Base-by-base conservation (phyloP, 2,888 invertebrate genomes). In the Amorpha juglandis region DNA sequence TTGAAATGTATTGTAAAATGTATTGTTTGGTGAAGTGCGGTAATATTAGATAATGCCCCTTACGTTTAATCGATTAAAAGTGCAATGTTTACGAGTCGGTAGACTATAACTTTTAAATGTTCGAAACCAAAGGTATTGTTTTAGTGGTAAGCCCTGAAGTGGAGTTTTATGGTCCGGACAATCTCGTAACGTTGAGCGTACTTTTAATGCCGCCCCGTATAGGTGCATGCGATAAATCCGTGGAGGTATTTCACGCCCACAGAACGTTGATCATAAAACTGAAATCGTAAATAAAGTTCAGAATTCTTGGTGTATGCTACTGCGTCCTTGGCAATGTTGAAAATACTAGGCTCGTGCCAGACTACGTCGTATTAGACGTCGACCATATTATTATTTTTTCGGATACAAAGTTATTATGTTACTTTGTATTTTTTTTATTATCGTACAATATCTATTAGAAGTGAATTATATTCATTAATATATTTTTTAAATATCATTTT, bases 111-210 rank as follows among this genome's bases (percentile, higher is more conserved):
- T 77, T 77, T 77, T 71, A 73, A 67, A 64, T 68, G 63, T 63
- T 68, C 68, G 58, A 14, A 58, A 63, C 48, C 48, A 35, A 45
- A 62, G 19, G 62, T 76, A 77, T 81, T 82, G 81, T 85, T 85
- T 85, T 82, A 89, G 42, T 58, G 42, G 42, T 38, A 19, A 86
- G 86, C 86, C 87, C 83, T 83, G 78, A 83, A 87, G 85, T 87
- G 83, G 78, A 78, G 79, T 86, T 90, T 90, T 89, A 89, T 88
- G 83, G 84, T 78, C 82, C 70, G 80, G 80, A 79, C 79, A 80
- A 69, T 76, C 74, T 75, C 77, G 78, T 77, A 78, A 75, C 75
- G 63, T 63, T 68, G 58, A 64, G 50, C 62, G 66, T 78, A 75
- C 77, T 79, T 50, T 78, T 79, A 71, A 71, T 77, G 80, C 76